Evolutionary conservation across 2,888 invertebrate genomes (phyloP), one percentile per base, ranked within the genome.

Genomic region (Chrysolina americana): DNA sequence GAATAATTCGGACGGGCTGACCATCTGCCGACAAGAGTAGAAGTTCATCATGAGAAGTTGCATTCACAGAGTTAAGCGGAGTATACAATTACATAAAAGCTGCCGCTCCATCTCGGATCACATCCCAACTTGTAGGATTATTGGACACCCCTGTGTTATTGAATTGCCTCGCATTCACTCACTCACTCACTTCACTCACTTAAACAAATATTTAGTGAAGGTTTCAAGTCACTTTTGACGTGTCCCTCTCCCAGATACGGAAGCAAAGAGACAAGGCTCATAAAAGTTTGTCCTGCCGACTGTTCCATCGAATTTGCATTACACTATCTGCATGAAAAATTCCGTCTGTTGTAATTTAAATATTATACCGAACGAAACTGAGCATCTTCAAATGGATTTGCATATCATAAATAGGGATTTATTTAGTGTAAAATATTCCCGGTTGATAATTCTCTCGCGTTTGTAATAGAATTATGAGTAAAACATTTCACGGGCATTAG

Each of bases 401-500:
- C 80, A 78, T 79, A 73, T 70, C 73, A 73, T 78, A 79, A 81
- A 78, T 73, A 70, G 65, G 59, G 66, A 75, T 78, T 77, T 80
- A 80, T 80, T 79, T 80, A 77, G 75, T 79, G 79, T 80, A 74
- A 80, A 81, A 80, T 81, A 81, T 80, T 79, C 76, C 41, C 66
- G 41, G 76, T 75, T 76, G 75, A 80, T 81, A 81, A 77, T 79
- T 79, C 70, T 76, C 76, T 74, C 56, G 72, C 65, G 56, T 68
- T 59, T 59, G 76, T 85, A 85, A 85, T 85, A 81, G 83, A 85
- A 86, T 85, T 85, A 85, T 80, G 82, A 83, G 81, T 83, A 83
- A 85, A 84, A 85, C 83, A 85, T 86, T 86, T 85, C 83, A 85
- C 83, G 84, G 82, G 78, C 83, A 86, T 86, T 86, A 86, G 81